Evolutionary conservation across 2,888 invertebrate species (phyloP).

Genomic region (Slavum lentiscoides): DNA sequence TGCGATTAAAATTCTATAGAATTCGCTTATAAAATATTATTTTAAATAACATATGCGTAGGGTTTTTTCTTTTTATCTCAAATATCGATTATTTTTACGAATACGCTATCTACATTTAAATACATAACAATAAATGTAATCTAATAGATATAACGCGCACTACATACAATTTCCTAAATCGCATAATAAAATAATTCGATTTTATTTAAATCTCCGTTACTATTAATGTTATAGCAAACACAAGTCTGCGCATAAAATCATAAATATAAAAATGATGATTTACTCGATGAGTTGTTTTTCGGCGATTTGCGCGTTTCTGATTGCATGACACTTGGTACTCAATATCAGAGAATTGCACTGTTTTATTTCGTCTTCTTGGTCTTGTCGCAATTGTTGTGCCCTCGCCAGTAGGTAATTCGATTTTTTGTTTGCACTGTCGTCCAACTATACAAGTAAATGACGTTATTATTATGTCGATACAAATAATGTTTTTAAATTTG

Average conservation of each 20-base stretch:
- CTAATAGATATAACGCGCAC: no score
- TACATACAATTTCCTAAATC: no score
- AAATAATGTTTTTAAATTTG: neutral
- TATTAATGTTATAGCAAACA: no score
- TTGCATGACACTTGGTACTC: slow-evolving; percentile 82
- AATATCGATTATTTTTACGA: neutral
- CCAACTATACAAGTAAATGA: slow-evolving; percentile 59
- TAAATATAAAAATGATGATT: slow-evolving; percentile 1
- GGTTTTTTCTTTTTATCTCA: neutral
- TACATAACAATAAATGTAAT: no score
- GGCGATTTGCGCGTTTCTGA: slow-evolving; percentile 79
- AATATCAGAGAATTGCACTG: slow-evolving; percentile 77
- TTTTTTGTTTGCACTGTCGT: slow-evolving; percentile 63
- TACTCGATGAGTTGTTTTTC: slow-evolving; percentile 63
- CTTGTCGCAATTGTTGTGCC: slow-evolving; percentile 64
- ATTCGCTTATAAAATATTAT: no score
- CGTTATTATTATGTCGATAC: slow-evolving; percentile 20
- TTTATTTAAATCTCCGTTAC: no score
- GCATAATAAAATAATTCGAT: no score
- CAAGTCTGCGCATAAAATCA: no score
- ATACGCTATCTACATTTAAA: no score
- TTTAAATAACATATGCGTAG: no score
- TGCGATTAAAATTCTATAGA: no score
- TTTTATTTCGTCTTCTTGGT: slow-evolving; percentile 71
- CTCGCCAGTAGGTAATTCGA: slow-evolving; percentile 63